These are phyloP conservation scores for Cyanoderma ruficeps DNA, from an alignment of 2,113 vertebrate species.

Conservation along the genomic window DNA sequence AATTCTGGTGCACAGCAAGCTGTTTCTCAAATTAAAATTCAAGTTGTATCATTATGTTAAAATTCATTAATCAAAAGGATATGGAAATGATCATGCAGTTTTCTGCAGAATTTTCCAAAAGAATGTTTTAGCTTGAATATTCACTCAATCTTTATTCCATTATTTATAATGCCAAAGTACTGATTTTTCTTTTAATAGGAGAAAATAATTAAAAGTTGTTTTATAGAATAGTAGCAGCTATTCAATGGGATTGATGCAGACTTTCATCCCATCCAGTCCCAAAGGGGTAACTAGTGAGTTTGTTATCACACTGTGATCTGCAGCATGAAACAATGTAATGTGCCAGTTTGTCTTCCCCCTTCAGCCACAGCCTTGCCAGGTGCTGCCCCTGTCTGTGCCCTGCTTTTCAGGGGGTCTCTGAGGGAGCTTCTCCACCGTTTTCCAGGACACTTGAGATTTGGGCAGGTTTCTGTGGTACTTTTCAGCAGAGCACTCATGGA, in stretches of 20 bases:
- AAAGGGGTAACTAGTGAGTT: background rate
- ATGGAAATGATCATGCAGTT: background rate
- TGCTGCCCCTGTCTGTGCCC: background rate
- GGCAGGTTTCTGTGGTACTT: background rate
- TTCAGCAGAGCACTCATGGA: background rate
- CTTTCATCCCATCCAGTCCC: background rate
- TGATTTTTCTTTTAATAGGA: background rate
- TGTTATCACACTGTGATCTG: background rate
- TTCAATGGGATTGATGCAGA: background rate
- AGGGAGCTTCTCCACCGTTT: background rate
- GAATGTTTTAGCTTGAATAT: background rate
- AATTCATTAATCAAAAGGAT: background rate
- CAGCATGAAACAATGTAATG: rapidly evolving
- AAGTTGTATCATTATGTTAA: background rate
- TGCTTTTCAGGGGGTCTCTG: background rate
- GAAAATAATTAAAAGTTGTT: background rate
- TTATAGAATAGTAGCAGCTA: background rate
- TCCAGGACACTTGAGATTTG: background rate
- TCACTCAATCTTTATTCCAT: background rate
- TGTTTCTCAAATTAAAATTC: background rate
- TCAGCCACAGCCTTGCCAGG: background rate
- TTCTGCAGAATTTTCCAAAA: background rate
- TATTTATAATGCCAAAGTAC: background rate
- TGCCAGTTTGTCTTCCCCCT: background rate
- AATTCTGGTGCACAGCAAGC: background rate